These are phyloP conservation scores for Campoplex capitator DNA, from an alignment of 2,888 invertebrate genomes.

Conservation along the genomic window DNA sequence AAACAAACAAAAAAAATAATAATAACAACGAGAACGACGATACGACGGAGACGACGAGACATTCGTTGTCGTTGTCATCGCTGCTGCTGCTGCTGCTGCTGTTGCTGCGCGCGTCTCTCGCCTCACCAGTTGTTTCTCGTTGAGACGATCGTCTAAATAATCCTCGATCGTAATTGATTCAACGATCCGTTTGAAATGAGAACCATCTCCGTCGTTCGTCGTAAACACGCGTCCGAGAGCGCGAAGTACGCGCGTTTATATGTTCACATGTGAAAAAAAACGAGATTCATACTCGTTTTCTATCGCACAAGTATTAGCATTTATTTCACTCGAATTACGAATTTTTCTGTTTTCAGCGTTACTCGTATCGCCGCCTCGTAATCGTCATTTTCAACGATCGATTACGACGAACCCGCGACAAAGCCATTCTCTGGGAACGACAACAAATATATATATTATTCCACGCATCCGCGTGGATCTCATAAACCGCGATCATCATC, in stretches of 20 bases:
- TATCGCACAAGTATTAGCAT: slow-evolving; percentile 3
- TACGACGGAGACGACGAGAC: background rate
- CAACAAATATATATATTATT: background rate
- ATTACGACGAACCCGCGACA: background rate
- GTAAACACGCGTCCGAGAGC: background rate
- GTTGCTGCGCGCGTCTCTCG: background rate
- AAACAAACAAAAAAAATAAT: slow-evolving; percentile 9
- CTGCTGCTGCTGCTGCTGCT: background rate
- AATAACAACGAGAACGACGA: slow-evolving; percentile 2
- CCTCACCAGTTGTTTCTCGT: slow-evolving; percentile 5
- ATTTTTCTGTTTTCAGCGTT: background rate
- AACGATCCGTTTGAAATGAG: background rate
- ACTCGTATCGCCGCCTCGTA: background rate
- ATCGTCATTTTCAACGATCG: slow-evolving; percentile 6
- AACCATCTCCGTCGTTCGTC: background rate
- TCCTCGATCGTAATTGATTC: slow-evolving; percentile 15
- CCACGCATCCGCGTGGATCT: background rate
- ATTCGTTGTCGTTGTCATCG: background rate
- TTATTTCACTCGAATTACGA: background rate
- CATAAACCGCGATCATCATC: slow-evolving; percentile 36
- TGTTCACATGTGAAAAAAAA: background rate
- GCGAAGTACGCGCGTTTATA: background rate
- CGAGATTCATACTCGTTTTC: background rate
- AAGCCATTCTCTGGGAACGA: background rate
- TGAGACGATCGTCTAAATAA: slow-evolving; percentile 18